Evolutionary conservation across 2,797 vertebrate species (phyloP), one percentile per base, ranked within the genome.

Genomic region (Lepus oiostolus): DNA sequence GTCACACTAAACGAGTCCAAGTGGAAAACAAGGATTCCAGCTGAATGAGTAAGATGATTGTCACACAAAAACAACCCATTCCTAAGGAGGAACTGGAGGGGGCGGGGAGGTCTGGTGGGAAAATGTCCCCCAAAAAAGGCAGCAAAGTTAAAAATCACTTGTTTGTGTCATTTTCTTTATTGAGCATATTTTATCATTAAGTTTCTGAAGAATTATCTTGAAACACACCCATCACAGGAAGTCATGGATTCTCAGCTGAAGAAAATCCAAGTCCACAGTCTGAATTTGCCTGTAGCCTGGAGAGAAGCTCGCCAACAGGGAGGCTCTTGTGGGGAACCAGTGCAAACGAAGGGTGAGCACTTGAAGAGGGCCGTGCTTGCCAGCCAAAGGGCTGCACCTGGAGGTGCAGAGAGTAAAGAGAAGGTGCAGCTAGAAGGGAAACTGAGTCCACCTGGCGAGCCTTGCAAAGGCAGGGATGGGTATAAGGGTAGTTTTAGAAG

Each of bases 41-140:
- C 1, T 70, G 42, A 79, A 90, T 80, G 58, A 96, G 13, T 91
- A 74, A 77, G 67, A 82, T 42, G 13, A 50, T 70, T 67, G 22
- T 67, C 24, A 62, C 85, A 54, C 50, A 26, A 58, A 38, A 21
- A 24, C 54, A 52, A 77, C 28, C 17, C 42, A 35, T 77, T 94
- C 35, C 71, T 93, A 83, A 91, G 70, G 91, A 93, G 82, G 12
- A 74, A 96, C 7, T 47, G 42, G 42, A 47, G 42, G 42, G 8
- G 42, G 42, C 8, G 8, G 42, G 16, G 35, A 2, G 2, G 4
- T 63, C 82, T 28, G 52, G 24, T 72, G 47, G 38, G 60, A 7
- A 74, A 81, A 71, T 19, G 42, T 38, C 85, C 92, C 42, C 42
- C 0, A 94, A 85, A 90, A 58, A 95, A 92, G 96, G 54, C 50